phyloP scores from a whole-genome alignment of 30 jellyfish, hydroid and myxozoan species.

The Aurelia sp. region DNA sequence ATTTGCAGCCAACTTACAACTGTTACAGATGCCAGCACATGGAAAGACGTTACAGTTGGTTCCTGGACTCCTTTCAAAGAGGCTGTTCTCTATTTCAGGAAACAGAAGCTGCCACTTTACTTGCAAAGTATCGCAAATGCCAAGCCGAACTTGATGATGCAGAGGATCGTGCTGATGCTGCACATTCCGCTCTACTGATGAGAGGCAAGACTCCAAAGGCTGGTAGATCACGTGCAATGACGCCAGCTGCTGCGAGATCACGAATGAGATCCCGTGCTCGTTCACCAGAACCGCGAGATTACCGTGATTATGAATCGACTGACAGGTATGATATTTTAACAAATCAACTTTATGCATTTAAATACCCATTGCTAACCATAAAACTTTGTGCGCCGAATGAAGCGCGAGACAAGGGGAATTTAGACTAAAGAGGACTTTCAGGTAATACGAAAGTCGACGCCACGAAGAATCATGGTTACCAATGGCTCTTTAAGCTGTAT shows the following conservation, averaged over 20 bases:
- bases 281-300: slow-evolving; percentile 67
- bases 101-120: slow-evolving; percentile 54
- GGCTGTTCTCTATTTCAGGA: slow-evolving; percentile 24
- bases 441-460: no score
- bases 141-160: slow-evolving; percentile 83
- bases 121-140: slow-evolving; percentile 82
- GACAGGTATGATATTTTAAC: slow-evolving; percentile 23
- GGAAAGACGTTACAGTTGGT: no score
- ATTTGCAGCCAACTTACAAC: no score
- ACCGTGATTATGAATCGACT: slow-evolving; percentile 42
- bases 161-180: slow-evolving; percentile 83
- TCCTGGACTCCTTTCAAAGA: no score
- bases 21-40: no score
- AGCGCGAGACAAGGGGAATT: no score
- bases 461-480: no score
- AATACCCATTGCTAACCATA: no score
- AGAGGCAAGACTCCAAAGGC: slow-evolving; percentile 46
- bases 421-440: no score
- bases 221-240: slow-evolving; percentile 56
- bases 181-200: slow-evolving; percentile 60
- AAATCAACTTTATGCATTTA: no score
- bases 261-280: slow-evolving; percentile 70
- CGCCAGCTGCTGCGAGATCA: slow-evolving; percentile 59
- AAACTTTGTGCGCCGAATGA: no score
- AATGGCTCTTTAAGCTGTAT: no score